These are phyloP conservation scores for Hippocampus guttulatus DNA, from an alignment of 2,113 vertebrate species.

Conservation along the genomic window DNA sequence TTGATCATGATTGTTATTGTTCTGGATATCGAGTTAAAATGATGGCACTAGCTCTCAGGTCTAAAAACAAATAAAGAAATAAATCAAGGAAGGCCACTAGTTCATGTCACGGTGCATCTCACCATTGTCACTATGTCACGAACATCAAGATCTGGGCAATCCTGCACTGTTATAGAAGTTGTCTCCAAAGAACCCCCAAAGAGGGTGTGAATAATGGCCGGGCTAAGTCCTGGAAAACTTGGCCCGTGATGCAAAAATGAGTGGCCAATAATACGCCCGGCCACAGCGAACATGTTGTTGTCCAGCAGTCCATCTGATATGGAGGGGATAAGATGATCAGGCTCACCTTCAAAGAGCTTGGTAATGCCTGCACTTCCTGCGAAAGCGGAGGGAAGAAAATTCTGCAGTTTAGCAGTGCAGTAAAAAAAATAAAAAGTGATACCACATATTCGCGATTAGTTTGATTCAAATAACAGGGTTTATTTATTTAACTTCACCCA, in stretches of 20 bases:
- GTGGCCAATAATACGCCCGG: slow-evolving; percentile 47
- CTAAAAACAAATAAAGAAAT: not conserved
- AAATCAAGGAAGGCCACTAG: not conserved
- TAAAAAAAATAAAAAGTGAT: not conserved
- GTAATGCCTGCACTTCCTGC: slow-evolving; percentile 25
- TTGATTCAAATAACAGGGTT: too few relatives aligned
- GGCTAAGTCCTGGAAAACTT: slow-evolving; percentile 42
- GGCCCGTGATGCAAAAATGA: slow-evolving; percentile 45
- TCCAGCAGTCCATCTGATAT: slow-evolving; percentile 29
- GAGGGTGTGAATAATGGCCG: slow-evolving; percentile 37
- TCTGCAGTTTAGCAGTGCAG: not conserved
- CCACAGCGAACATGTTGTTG: slow-evolving; percentile 36
- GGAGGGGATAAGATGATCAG: slow-evolving; percentile 51
- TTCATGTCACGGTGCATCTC: not conserved
- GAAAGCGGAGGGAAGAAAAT: not conserved
- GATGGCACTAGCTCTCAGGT: not conserved
- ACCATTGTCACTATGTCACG: slow-evolving; percentile 34
- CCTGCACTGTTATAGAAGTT: slow-evolving; percentile 21
- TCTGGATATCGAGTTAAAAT: not conserved
- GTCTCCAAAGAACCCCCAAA: slow-evolving; percentile 36
- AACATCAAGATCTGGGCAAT: slow-evolving; percentile 45
- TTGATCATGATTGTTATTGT: not conserved
- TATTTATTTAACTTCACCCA: too few relatives aligned
- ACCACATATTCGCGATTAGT: not conserved
- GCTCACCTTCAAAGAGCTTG: slow-evolving; percentile 48